A percentile compares a stretch with the other conserved stretches of the same genome.
These are phyloP conservation scores for Amia ocellicauda DNA, from an alignment of 2,113 vertebrate species.

Conservation along the genomic window DNA sequence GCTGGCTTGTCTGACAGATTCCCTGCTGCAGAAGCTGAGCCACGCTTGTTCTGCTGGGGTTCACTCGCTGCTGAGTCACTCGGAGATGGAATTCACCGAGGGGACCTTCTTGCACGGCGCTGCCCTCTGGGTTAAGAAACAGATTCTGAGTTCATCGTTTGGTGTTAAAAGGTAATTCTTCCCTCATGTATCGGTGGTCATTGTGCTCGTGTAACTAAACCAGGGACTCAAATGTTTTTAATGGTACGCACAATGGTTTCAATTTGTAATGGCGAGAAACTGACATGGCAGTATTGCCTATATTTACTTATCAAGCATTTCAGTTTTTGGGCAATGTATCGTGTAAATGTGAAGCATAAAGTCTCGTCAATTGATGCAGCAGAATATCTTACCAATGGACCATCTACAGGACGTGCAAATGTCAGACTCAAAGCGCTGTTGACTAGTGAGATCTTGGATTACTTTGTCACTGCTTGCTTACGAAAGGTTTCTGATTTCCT, in stretches of 20 bases:
- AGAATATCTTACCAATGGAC: too few relatives aligned
- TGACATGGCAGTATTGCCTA: too few relatives aligned
- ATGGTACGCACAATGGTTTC: too few relatives aligned
- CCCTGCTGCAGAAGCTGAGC: conserved; percentile 76
- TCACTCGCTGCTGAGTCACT: conserved; percentile 69
- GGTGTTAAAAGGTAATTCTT: conserved; percentile 76
- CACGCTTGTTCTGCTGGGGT: conserved; percentile 78
- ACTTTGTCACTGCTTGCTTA: not conserved
- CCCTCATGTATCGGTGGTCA: not conserved
- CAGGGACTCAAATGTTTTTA: too few relatives aligned
- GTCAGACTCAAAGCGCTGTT: too few relatives aligned
- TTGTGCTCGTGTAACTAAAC: not conserved
- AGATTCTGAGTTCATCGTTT: conserved; percentile 68
- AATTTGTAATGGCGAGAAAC: too few relatives aligned
- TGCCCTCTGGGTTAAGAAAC: conserved; percentile 81
- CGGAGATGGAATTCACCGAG: conserved; percentile 55
- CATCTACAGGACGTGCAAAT: too few relatives aligned
- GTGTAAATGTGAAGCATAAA: too few relatives aligned
- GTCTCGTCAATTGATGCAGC: too few relatives aligned
- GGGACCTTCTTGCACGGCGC: conserved; percentile 75
- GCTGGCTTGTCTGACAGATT: conserved; percentile 60
- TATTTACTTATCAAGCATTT: too few relatives aligned
- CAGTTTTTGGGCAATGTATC: too few relatives aligned
- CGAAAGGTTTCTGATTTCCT: conserved; percentile 16
- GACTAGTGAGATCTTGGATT: too few relatives aligned